These are phyloP conservation scores for Drosophila mauritiana DNA, from an alignment of 1,140 invertebrate genomes.

Conservation along the genomic window DNA sequence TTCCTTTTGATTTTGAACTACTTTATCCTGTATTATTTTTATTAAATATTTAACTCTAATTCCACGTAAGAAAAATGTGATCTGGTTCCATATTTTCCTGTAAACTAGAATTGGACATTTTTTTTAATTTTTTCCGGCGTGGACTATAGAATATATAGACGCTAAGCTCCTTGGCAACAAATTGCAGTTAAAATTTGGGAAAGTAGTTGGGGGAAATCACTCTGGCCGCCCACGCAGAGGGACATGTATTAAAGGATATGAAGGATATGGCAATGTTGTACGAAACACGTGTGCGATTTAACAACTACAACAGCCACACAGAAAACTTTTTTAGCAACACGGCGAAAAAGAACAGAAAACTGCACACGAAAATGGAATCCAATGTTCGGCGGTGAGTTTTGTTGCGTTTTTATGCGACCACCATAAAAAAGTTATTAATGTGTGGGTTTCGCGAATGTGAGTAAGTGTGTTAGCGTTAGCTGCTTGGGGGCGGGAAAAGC, in stretches of 20 bases:
- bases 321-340: slow-evolving; percentile 50
- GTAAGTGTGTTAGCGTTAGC: slow-evolving; percentile 8
- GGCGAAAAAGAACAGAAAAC: slow-evolving; percentile 21
- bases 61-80: too few relatives aligned
- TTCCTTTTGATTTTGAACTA: too few relatives aligned
- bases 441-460: slow-evolving; percentile 25
- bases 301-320: slow-evolving; percentile 67
- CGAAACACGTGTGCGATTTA: slow-evolving; percentile 81
- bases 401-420: slow-evolving; percentile 75
- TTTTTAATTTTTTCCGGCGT: not conserved
- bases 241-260: slow-evolving; percentile 71
- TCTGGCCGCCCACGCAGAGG: slow-evolving; percentile 40
- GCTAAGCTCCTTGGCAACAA: slow-evolving; percentile 75
- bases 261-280: slow-evolving; percentile 75
- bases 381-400: slow-evolving; percentile 74
- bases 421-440: slow-evolving; percentile 82
- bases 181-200: slow-evolving; percentile 74
- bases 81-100: not conserved
- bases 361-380: slow-evolving; percentile 61
- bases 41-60: too few relatives aligned
- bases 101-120: not conserved
- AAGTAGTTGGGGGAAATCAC: slow-evolving; percentile 54
- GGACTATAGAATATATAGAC: slow-evolving; percentile 1
- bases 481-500: not conserved
- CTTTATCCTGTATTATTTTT: too few relatives aligned